Evolutionary conservation across 2,113 vertebrate species (phyloP).

Genomic region (Himantopus leucocephalus): DNA sequence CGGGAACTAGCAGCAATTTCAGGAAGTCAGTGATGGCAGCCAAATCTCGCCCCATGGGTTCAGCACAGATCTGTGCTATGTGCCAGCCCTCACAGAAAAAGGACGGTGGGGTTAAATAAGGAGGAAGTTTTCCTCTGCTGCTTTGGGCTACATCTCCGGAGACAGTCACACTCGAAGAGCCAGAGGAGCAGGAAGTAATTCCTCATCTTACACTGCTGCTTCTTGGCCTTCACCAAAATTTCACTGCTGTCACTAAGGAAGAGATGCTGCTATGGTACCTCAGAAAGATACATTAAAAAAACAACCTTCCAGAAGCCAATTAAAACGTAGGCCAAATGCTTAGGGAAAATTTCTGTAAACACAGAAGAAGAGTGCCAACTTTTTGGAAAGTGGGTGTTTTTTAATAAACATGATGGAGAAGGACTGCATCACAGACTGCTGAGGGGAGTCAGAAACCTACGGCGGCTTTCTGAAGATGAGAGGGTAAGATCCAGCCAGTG

Average conservation of each 20-base stretch:
- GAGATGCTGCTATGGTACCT: neutral
- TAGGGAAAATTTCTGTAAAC: constrained; percentile 43
- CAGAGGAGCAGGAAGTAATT: neutral
- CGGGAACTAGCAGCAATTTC: neutral
- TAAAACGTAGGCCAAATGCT: constrained; percentile 52
- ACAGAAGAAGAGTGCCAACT: neutral
- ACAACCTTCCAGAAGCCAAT: constrained; percentile 18
- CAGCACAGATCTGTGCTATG: neutral
- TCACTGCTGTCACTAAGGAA: neutral
- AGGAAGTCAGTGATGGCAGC: neutral
- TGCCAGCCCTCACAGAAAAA: neutral
- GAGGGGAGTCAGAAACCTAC: neutral
- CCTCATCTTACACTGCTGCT: neutral
- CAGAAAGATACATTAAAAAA: neutral
- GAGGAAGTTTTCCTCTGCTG: neutral
- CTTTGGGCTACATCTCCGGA: neutral
- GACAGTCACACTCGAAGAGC: neutral
- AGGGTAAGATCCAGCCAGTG: neutral
- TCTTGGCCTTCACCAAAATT: neutral
- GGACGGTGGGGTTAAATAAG: neutral
- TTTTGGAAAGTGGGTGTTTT: constrained; percentile 8
- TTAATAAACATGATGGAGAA: neutral
- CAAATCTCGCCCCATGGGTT: neutral
- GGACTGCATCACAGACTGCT: neutral
- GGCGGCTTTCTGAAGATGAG: neutral